Evolutionary conservation across 2,888 invertebrate genomes (phyloP), one percentile per base, ranked within the genome.

Genomic region (Cosmia pyralina): DNA sequence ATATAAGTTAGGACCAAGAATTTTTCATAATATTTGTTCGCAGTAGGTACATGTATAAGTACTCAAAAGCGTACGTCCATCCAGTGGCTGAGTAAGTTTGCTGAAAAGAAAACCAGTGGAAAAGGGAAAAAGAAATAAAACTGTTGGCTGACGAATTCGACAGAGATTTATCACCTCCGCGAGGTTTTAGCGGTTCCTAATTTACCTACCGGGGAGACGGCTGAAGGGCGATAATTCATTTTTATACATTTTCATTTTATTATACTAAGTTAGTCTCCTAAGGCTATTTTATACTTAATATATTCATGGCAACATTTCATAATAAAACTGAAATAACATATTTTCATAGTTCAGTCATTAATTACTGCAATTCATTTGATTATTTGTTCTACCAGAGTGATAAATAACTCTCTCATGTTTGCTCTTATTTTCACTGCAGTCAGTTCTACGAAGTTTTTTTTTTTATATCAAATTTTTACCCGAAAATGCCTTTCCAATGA

Each of bases 81-180:
- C 85, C 79, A 79, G 74, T 72, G 82, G 88, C 86, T 86, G 82
- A 85, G 85, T 90, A 93, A 92, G 91, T 93, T 92, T 90, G 90
- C 91, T 91, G 81, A 86, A 90, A 91, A 91, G 89, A 91, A 92
- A 90, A 85, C 85, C 85, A 76, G 81, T 86, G 87, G 82, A 87
- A 90, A 91, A 80, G 89, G 88, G 87, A 88, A 90, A n/a, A 92
- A 90, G 89, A 91, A 93, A 93, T 92, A 91, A 93, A 92, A 93
- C 89, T 91, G 92, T 92, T 92, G 87, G 89, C 93, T 93, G 93
- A 93, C 92, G 93, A 93, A 93, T 93, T 93, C 92, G 93, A 93
- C 93, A 92, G 90, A 93, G 93, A 93, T 93, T 93, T 93, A 93
- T 93, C 89, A 92, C 93, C 90, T 91, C 85, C 82, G 87, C 84